phyloP scores from a whole-genome alignment of 92 coral and sea anemone genomes.

The Epizoanthus scotinus region DNA sequence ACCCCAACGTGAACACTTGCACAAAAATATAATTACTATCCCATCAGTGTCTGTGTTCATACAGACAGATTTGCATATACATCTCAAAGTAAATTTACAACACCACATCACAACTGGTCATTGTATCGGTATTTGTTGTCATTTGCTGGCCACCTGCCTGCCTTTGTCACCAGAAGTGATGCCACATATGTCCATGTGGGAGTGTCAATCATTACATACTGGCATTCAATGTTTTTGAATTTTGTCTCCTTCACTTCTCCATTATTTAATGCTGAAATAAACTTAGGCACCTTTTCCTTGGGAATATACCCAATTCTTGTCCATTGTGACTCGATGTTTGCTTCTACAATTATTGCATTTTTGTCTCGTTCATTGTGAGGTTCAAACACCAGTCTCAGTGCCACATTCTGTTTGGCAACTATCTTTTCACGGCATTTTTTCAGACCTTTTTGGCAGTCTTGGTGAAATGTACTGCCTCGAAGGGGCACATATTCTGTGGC shows the following conservation, averaged over 20 bases:
- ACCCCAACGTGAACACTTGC: too few species aligned
- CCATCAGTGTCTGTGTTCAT: too few species aligned
- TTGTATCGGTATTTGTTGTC: neutral
- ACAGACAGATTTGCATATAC: too few species aligned
- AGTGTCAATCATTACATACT: neutral
- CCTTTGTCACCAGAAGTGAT: neutral
- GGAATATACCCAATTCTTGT: constrained; percentile 31
- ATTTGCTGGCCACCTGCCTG: neutral
- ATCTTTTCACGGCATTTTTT: too few species aligned
- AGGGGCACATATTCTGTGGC: too few species aligned
- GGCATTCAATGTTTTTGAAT: constrained; percentile 20
- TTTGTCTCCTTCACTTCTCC: constrained; percentile 15
- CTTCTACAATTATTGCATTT: constrained; percentile 29
- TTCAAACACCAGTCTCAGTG: neutral
- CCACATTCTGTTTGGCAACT: too few species aligned
- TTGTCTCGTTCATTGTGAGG: constrained; percentile 25
- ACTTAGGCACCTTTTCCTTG: constrained; percentile 20
- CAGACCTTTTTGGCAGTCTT: too few species aligned
- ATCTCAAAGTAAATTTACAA: too few species aligned
- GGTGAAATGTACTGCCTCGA: too few species aligned
- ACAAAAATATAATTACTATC: too few species aligned
- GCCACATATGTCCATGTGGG: neutral
- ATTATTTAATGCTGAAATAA: constrained; percentile 8
- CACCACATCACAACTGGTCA: too few species aligned
- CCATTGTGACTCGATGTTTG: neutral